Base-by-base conservation (phyloP, 2,113 vertebrate genomes). In the Myxocyprinus asiaticus region DNA sequence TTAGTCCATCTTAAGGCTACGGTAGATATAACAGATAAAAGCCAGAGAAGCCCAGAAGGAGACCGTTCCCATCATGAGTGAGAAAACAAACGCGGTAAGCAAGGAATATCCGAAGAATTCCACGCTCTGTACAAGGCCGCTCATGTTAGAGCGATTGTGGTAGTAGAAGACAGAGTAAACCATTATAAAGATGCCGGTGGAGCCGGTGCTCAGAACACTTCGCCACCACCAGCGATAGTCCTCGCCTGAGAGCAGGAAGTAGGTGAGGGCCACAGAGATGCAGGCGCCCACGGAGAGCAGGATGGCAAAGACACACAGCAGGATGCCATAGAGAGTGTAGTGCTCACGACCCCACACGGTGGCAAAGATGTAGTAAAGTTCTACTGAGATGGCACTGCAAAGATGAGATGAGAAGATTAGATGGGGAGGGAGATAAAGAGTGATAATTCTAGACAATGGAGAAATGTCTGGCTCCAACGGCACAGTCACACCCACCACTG, bases 171-270 rank as follows among this genome's bases (percentile, higher is more conserved):
- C 91, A 0, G 96, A 96, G 90, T 97, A 97, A 80, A 96, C 92
- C 70, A 97, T 96, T 87, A 97, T 97, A 90, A 97, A 97, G 78
- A 95, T 85, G 79, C 96, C 96, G 0, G 96, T 97, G 89, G 96
- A 97, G 67, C 95, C 96, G 0, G 95, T 94, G 79, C 94, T 96
- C 15, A 97, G 89, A 44, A 97, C 88, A 0, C 95, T 96, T 4
- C 96, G 91, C 96, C 96, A 97, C 96, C 96, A 97, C 96, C 96
- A 97, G 56, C 93, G 93, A 88, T 96, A 94, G 86, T 97, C 96
- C 83, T 97, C 96, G 0, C 96, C 95, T 0, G 96, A 96, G 61
- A 97, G 85, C 87, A 97, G 93, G 93, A 97, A 97, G 92, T 97
- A 97, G 83, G 96, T 97, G 81, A 97, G 94, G 0, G 96, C 96